A percentile compares a stretch with the other conserved stretches of the same genome.
These are phyloP conservation scores for Cephalotes varians DNA, from an alignment of 2,888 invertebrate genomes.

Conservation along the genomic window DNA sequence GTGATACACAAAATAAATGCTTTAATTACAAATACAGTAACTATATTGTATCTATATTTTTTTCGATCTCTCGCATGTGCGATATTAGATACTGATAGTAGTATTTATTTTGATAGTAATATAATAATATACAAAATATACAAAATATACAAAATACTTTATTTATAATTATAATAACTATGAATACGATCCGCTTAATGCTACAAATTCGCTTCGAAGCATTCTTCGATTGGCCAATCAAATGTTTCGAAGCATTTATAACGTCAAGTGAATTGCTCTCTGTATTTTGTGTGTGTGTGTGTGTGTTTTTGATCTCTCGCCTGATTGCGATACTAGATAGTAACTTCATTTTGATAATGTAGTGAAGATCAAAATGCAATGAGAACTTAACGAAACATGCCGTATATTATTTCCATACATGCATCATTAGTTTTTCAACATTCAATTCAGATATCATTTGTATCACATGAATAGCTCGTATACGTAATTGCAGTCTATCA, in stretches of 20 bases:
- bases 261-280: too few species aligned
- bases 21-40: conserved; percentile 10
- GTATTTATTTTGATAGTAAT: too few species aligned
- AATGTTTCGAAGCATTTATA: too few species aligned
- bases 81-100: too few species aligned
- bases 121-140: too few species aligned
- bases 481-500: conserved; percentile 20
- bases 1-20: conserved; percentile 21
- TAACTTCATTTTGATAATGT: not conserved
- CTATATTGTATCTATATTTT: not conserved
- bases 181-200: too few species aligned
- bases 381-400: not conserved
- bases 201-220: too few species aligned
- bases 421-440: conserved; percentile 1
- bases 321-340: not conserved
- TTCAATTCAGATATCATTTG: not conserved
- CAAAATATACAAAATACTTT: too few species aligned
- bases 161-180: too few species aligned
- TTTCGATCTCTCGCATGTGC: not conserved
- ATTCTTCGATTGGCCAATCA: too few species aligned
- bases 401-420: not conserved
- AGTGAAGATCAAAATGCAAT: not conserved
- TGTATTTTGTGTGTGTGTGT: too few species aligned
- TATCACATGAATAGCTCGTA: not conserved
- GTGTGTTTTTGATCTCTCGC: not conserved